phyloP scores from a whole-genome alignment of 1,140 invertebrate species.

The Rhyacophila brunnea region DNA sequence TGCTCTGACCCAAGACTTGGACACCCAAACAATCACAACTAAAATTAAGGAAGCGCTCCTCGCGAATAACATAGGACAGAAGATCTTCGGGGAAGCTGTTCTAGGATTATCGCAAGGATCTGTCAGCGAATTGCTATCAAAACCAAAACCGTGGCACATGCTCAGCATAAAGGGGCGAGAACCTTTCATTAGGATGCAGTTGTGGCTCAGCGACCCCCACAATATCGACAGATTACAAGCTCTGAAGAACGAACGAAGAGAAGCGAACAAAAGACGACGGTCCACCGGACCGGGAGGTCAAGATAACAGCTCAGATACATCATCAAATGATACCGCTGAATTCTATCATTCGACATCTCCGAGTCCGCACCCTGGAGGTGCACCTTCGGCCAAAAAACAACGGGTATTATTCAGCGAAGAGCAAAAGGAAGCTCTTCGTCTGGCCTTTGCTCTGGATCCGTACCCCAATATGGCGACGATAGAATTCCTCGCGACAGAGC shows the following conservation, averaged over 20 bases:
- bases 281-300: conserved; percentile 71
- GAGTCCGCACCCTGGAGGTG: conserved; percentile 61
- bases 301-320: conserved; percentile 83
- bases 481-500: conserved; percentile 88
- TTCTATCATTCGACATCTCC: conserved; percentile 85
- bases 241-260: conserved; percentile 84
- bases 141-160: conserved; percentile 99
- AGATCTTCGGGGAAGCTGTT: conserved; percentile 96
- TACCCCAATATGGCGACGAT: conserved; percentile 95
- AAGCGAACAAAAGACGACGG: conserved; percentile 83
- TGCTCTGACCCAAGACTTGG: conserved; percentile 91
- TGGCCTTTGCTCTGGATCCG: conserved; percentile 93
- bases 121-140: conserved; percentile 93
- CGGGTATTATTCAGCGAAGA: conserved; percentile 95
- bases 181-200: conserved; percentile 97
- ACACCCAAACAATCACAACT: conserved; percentile 94
- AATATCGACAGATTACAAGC: conserved; percentile 87
- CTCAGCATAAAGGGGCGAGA: conserved; percentile 96
- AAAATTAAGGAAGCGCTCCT: conserved; percentile 96
- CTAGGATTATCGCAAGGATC: conserved; percentile 95
- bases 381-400: conserved; percentile 83
- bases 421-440: conserved; percentile 92
- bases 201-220: conserved; percentile 93
- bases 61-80: conserved; percentile 97
- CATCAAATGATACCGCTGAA: conserved; percentile 84